Evolutionary conservation across 2,113 vertebrate species (phyloP).

Genomic region (Tachysurus vachellii): DNA sequence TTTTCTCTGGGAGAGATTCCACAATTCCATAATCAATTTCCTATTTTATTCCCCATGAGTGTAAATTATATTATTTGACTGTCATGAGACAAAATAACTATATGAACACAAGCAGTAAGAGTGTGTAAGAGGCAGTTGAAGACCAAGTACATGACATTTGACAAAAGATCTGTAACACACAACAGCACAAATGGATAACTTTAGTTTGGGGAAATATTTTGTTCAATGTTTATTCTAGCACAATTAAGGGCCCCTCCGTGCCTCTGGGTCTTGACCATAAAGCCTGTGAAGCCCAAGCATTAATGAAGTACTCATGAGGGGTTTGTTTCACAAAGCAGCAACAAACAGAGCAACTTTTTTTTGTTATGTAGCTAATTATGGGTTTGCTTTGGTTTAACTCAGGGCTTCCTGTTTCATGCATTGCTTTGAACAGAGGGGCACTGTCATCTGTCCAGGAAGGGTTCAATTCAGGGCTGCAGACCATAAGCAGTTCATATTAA

Average conservation of each 20-base stretch:
- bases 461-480: not conserved
- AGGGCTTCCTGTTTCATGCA: not conserved
- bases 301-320: conserved; percentile 15
- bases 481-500: not conserved
- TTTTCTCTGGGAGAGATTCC: not conserved
- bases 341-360: not conserved
- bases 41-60: not conserved
- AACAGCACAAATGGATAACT: not conserved
- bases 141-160: not conserved
- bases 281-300: not conserved
- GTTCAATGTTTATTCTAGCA: not conserved
- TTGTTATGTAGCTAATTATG: not conserved
- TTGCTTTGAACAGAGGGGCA: not conserved
- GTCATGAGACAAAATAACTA: not conserved
- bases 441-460: not conserved
- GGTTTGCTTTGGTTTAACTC: not conserved
- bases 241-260: not conserved
- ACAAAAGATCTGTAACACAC: not conserved
- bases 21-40: not conserved
- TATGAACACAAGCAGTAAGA: not conserved
- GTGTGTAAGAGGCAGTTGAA: not conserved
- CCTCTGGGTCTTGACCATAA: not conserved
- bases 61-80: not conserved
- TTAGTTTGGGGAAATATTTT: not conserved
- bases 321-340: not conserved